Percentiles rank a stretch among this genome's conserved stretches.
Evolutionary conservation across 2,888 invertebrate species (phyloP).

Genomic region (Mythimna pallens): DNA sequence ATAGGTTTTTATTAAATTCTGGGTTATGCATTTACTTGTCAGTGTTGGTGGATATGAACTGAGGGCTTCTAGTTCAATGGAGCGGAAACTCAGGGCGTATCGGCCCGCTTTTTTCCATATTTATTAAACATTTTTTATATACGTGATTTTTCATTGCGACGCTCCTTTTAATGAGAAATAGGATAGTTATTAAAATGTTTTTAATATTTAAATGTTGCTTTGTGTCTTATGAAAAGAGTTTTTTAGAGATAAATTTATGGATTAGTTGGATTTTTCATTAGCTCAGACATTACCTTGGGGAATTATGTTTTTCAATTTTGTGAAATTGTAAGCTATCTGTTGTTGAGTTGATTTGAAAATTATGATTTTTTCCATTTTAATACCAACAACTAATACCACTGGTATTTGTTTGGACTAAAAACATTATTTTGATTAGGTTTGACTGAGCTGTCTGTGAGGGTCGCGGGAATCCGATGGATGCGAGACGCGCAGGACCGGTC

Average conservation of each 20-base stretch:
- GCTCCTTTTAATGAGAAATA: neutral
- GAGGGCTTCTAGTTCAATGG: conserved; percentile 61
- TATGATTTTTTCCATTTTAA: too few species aligned
- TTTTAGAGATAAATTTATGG: neutral
- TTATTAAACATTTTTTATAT: conserved; percentile 34
- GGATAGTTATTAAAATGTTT: neutral
- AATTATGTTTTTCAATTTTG: too few species aligned
- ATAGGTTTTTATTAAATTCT: conserved; percentile 43
- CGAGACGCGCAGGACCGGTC: too few species aligned
- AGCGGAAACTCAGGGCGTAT: conserved; percentile 55
- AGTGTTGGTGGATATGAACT: conserved; percentile 53
- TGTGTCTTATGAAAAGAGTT: neutral
- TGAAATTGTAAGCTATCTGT: too few species aligned
- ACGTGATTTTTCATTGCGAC: conserved; percentile 37
- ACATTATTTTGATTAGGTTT: too few species aligned
- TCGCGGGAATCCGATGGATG: too few species aligned
- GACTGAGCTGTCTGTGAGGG: too few species aligned
- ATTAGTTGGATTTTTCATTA: neutral
- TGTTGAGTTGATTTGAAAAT: too few species aligned
- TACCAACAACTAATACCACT: too few species aligned
- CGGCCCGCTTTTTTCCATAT: conserved; percentile 42
- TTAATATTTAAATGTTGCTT: neutral
- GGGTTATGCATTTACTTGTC: conserved; percentile 48
- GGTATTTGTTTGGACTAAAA: too few species aligned
- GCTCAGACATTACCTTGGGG: too few species aligned